A percentile compares a stretch with the other conserved stretches of the same genome.
Evolutionary conservation across 2,113 vertebrate species (phyloP).

Genomic region (Suncus etruscus): DNA sequence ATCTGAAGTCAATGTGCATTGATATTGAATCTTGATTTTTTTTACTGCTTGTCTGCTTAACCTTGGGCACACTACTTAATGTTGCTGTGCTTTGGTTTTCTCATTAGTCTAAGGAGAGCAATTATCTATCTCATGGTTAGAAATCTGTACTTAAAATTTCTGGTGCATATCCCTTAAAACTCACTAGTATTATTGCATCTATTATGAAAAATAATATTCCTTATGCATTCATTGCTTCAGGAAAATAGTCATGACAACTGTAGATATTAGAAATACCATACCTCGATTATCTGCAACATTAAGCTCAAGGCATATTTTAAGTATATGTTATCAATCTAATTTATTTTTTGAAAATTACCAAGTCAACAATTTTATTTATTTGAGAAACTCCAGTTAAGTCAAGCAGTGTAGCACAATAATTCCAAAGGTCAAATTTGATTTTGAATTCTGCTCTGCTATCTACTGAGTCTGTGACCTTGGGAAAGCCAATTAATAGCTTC

Average conservation of each 20-base stretch:
- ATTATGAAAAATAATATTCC: constrained; percentile 38
- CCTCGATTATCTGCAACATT: constrained; percentile 26
- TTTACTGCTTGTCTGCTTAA: not conserved
- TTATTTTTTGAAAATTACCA: constrained; percentile 59
- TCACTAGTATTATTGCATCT: constrained; percentile 31
- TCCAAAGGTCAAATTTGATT: constrained; percentile 52
- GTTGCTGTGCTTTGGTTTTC: constrained; percentile 22
- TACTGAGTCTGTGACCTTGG: constrained; percentile 30
- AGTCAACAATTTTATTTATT: constrained; percentile 64
- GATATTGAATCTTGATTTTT: not conserved
- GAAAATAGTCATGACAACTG: constrained; percentile 41
- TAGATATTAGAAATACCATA: constrained; percentile 63
- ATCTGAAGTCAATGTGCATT: not conserved
- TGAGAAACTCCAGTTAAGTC: constrained; percentile 56
- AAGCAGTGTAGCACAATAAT: constrained; percentile 45
- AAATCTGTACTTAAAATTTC: not conserved
- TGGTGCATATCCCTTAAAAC: not conserved
- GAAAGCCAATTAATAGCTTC: constrained; percentile 37
- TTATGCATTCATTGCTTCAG: not conserved
- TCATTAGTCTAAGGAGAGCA: constrained; percentile 36
- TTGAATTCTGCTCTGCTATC: constrained; percentile 48
- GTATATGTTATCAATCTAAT: constrained; percentile 52
- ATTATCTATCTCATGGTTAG: not conserved
- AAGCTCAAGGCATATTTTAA: constrained; percentile 57
- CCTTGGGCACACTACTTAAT: not conserved